These are phyloP conservation scores for Pachycephus smyrnensis DNA, from an alignment of 2,888 invertebrate genomes.

Conservation along the genomic window DNA sequence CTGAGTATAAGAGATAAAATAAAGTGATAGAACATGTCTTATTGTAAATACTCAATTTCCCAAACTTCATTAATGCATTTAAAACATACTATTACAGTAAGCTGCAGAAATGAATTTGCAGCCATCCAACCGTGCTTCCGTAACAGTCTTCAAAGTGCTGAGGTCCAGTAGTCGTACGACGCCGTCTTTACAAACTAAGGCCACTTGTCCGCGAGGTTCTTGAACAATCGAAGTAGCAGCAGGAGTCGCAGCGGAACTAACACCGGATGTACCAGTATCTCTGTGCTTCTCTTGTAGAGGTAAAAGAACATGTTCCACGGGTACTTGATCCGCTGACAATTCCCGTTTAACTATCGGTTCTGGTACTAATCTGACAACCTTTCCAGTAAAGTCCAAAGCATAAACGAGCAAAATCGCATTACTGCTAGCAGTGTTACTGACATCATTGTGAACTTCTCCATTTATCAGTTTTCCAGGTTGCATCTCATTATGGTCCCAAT, in stretches of 20 bases:
- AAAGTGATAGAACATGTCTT: neutral
- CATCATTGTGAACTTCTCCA: slow-evolving; percentile 66
- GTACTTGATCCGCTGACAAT: slow-evolving; percentile 75
- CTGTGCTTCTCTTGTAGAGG: slow-evolving; percentile 68
- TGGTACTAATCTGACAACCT: slow-evolving; percentile 70
- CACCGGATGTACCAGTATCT: slow-evolving; percentile 26
- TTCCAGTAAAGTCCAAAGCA: slow-evolving; percentile 69
- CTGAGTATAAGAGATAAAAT: slow-evolving; percentile 56
- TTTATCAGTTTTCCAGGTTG: slow-evolving; percentile 71
- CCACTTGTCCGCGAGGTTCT: slow-evolving; percentile 71
- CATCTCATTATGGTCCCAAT: slow-evolving; percentile 73
- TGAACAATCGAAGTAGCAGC: slow-evolving; percentile 25
- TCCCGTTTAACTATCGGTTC: slow-evolving; percentile 74
- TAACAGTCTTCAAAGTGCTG: slow-evolving; percentile 76
- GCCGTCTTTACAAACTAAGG: slow-evolving; percentile 82
- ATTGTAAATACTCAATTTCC: neutral
- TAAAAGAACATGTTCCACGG: slow-evolving; percentile 77
- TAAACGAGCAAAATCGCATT: slow-evolving; percentile 71
- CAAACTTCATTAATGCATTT: neutral
- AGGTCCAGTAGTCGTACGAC: slow-evolving; percentile 79
- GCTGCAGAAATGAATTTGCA: slow-evolving; percentile 84
- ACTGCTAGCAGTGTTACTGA: slow-evolving; percentile 24
- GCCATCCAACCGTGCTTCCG: slow-evolving; percentile 76
- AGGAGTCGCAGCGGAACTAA: slow-evolving; percentile 26
- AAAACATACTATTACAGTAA: slow-evolving; percentile 82